Conservation (phyloP, 2,888 invertebrate species). For the Caenorhabditis doughertyi region DNA sequence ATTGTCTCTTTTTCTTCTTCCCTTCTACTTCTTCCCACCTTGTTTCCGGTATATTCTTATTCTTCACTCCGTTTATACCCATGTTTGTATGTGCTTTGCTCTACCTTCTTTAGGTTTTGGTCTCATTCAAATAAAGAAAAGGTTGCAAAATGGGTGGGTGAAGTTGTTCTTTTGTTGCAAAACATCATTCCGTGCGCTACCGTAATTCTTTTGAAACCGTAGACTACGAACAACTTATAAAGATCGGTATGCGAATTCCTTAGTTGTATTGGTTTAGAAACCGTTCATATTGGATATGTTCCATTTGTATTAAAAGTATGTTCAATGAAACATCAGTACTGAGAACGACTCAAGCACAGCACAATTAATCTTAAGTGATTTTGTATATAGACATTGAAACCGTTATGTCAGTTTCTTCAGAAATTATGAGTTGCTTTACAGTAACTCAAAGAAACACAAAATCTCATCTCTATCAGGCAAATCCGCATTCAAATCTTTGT, state of each 20-base stretch:
- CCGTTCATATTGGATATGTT: no score
- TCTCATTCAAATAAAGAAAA: slow-evolving; percentile 1
- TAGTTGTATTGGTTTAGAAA: no score
- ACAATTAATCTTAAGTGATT: no score
- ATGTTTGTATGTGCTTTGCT: slow-evolving; percentile 57
- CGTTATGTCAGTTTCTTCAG: no score
- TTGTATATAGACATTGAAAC: no score
- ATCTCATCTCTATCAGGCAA: no score
- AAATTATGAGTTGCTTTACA: no score
- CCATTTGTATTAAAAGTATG: no score
- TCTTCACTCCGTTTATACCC: slow-evolving; percentile 2
- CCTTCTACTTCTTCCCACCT: slow-evolving; percentile 4
- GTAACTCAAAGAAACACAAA: no score
- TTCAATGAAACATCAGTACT: no score
- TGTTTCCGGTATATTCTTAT: slow-evolving; percentile 57
- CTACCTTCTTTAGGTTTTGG: slow-evolving; percentile 21
- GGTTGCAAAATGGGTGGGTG: background rate
- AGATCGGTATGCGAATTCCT: background rate
- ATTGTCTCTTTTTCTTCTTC: slow-evolving; percentile 14
- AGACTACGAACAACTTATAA: slow-evolving; percentile 2
- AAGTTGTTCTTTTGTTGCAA: slow-evolving; percentile 27
- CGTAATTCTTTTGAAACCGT: slow-evolving; percentile 23
- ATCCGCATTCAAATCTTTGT: no score
- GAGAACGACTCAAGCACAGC: no score
- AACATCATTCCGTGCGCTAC: slow-evolving; percentile 2